Evolutionary conservation across 2,888 invertebrate genomes (phyloP), one percentile per base, ranked within the genome.

Genomic region (Chironomus riparius): DNA sequence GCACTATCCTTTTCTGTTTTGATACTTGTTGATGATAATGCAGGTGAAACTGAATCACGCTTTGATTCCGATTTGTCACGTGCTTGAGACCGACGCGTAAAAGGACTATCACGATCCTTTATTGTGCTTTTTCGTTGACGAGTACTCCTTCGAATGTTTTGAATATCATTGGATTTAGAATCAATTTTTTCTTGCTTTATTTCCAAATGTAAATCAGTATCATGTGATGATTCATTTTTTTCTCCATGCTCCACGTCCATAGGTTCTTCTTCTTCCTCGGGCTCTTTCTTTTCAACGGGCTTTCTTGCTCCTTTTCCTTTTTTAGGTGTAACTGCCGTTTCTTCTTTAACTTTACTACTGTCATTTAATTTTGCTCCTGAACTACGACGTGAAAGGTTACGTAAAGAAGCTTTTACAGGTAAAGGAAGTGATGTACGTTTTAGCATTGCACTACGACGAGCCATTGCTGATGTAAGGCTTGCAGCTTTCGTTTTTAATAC

Each of bases 141-240:
- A 74, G 86, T 82, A 4, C 86, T 86, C 78, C 85, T 83, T 76
- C 86, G 83, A 76, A 86, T 86, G 78, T 86, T 81, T 77, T 86
- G 84, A 80, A 86, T n/a, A 10, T 47, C 15, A 12, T 38, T 10
- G 7, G 10, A 38, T 15, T 38, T 47, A 28, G 71, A 10, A 18
- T 38, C 48, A 18, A 47, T 15, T 22, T 70, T 70, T 56, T 76
- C 76, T 47, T 70, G 70, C 5, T 76, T 68, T 13, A 62, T 56
- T n/a, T n/a, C 68, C 7, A 21, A 7, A 24, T 50, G 48, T 5
- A 28, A 7, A 10, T 47, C 48, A n/a, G 18, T 61, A 10, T 65
- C 68, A 15, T 47, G n/a, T 68, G 81, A 80, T 15, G 82, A 80
- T 69, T 86, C 86, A 21, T 85, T 82, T 78, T 86, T 85, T 71